Conservation (phyloP, 2,797 vertebrate genomes). For the Astyanax mexicanus region DNA sequence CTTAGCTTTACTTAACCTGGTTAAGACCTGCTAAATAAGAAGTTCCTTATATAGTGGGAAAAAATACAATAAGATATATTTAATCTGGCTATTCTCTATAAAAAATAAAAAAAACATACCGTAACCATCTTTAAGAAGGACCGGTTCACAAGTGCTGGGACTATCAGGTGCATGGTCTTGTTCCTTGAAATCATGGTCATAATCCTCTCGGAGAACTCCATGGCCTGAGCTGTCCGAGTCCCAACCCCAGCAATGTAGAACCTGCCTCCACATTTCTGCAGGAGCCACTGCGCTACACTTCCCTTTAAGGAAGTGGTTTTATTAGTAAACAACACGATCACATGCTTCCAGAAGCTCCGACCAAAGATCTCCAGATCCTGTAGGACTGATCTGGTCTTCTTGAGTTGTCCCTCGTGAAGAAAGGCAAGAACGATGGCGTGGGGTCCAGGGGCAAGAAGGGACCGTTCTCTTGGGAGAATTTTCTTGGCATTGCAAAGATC, state of each 20-base stretch:
- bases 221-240: not conserved
- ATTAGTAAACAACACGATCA: slow-evolving; percentile 1
- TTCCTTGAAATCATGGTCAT: not conserved
- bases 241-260: not conserved
- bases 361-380: slow-evolving; percentile 13
- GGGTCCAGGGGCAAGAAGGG: slow-evolving; percentile 5
- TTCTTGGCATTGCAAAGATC: slow-evolving; percentile 22
- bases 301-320: not conserved
- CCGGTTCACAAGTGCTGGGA: slow-evolving; percentile 10
- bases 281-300: slow-evolving; percentile 11
- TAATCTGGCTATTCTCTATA: too few relatives aligned
- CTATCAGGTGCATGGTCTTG: slow-evolving; percentile 22
- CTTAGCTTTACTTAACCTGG: too few relatives aligned
- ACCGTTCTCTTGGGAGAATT: not conserved
- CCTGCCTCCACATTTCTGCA: slow-evolving; percentile 7
- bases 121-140: not conserved
- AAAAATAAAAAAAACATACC: not conserved
- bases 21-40: too few relatives aligned
- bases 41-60: too few relatives aligned
- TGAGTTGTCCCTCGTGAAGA: not conserved
- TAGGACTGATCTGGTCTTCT: slow-evolving; percentile 11
- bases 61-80: too few relatives aligned
- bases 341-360: slow-evolving; percentile 28
- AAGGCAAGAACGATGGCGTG: slow-evolving; percentile 26
- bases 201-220: not conserved